A percentile compares a stretch with the other conserved stretches of the same genome.
These are phyloP conservation scores for Anguilla megastoma DNA, from an alignment of 2,797 vertebrate genomes.

Conservation along the genomic window DNA sequence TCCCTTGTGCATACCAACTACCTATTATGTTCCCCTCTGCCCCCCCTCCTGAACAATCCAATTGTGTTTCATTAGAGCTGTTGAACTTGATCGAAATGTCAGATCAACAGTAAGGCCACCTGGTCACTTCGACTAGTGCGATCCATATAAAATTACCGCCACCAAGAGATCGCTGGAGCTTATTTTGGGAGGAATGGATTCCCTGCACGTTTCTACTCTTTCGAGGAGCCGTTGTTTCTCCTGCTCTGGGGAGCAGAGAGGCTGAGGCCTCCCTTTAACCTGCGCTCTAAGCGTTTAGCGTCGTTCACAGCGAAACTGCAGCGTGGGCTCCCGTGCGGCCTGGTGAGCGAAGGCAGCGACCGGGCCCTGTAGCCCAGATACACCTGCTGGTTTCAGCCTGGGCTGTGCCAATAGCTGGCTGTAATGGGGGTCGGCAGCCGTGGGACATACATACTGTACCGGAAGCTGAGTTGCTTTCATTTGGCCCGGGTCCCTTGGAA, in stretches of 20 bases:
- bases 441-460: not conserved
- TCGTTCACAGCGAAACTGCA: not conserved
- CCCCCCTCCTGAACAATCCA: not conserved
- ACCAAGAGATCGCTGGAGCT: not conserved
- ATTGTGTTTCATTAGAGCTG: not conserved
- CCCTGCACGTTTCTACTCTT: not conserved
- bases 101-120: not conserved
- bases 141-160: constrained; percentile 5
- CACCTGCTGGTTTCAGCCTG: not conserved
- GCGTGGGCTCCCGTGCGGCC: not conserved
- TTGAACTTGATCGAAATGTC: constrained; percentile 4
- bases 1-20: not conserved
- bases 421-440: not conserved
- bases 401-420: not conserved
- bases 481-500: not conserved
- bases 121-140: not conserved
- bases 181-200: not conserved
- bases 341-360: not conserved
- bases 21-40: not conserved
- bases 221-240: not conserved
- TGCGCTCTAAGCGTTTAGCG: not conserved
- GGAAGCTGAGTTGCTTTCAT: not conserved
- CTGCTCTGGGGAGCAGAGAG: not conserved
- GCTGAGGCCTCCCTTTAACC: not conserved
- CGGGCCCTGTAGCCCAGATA: not conserved